Conservation (phyloP, 2,113 vertebrate genomes). For the Peromyscus californicus region DNA sequence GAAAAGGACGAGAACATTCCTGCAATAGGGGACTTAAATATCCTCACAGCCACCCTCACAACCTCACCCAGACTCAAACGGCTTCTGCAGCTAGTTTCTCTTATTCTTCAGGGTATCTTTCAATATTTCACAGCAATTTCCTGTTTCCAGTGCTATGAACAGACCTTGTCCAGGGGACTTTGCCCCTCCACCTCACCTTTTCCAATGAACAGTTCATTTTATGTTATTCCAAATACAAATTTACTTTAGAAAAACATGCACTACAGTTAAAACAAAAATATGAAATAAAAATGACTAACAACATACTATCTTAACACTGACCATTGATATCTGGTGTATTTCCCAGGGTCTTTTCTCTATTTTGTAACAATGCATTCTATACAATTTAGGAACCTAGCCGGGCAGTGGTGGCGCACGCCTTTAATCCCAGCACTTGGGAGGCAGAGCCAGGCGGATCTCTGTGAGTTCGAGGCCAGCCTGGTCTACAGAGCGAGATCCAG, state of each 20-base stretch:
- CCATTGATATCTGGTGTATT: neutral
- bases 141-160: neutral
- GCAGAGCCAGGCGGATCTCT: no score
- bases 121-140: neutral
- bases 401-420: no score
- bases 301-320: neutral
- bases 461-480: no score
- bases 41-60: neutral
- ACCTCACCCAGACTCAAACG: neutral
- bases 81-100: neutral
- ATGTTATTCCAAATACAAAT: neutral
- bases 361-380: no score
- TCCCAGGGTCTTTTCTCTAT: neutral
- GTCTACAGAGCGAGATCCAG: no score
- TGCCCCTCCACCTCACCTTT: neutral
- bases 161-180: neutral
- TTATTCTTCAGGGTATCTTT: neutral
- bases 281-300: neutral
- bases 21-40: fast-evolving
- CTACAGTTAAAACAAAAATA: neutral
- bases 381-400: neutral
- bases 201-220: conserved; percentile 6
- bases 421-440: no score
- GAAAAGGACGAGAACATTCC: neutral
- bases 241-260: conserved; percentile 18